Conservation (phyloP, 2,113 vertebrate genomes). For the Eleginops maclovinus region DNA sequence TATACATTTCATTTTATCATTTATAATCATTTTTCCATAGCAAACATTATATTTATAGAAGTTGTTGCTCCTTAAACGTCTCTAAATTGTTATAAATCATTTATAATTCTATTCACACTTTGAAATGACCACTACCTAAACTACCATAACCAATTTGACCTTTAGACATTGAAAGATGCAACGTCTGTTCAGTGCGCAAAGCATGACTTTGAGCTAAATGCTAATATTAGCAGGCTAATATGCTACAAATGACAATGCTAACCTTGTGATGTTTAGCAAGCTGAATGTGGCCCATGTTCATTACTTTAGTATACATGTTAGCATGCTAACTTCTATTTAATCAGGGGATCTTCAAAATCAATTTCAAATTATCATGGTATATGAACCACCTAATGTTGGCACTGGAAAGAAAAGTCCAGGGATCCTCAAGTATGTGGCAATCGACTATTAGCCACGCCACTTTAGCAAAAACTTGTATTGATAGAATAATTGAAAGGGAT, state of each 20-base stretch:
- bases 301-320: no score
- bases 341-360: no score
- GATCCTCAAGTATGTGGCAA: no score
- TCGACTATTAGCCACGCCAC: no score
- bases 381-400: no score
- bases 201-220: no score
- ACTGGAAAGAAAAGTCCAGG: no score
- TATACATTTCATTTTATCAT: constrained; percentile 33
- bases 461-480: no score
- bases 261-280: not conserved
- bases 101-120: not conserved
- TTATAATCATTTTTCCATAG: no score
- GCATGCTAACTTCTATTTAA: no score
- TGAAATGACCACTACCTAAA: not conserved
- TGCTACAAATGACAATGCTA: not conserved
- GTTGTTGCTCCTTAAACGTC: not conserved
- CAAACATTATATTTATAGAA: not conserved
- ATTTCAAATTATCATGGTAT: no score
- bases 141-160: not conserved
- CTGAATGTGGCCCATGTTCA: not conserved
- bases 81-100: not conserved
- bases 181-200: not conserved
- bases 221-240: not conserved
- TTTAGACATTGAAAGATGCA: not conserved
- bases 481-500: not conserved